Evolutionary conservation across 2,888 invertebrate species (phyloP), one percentile per base, ranked within the genome.

Genomic region (Allolobophora icterica): DNA sequence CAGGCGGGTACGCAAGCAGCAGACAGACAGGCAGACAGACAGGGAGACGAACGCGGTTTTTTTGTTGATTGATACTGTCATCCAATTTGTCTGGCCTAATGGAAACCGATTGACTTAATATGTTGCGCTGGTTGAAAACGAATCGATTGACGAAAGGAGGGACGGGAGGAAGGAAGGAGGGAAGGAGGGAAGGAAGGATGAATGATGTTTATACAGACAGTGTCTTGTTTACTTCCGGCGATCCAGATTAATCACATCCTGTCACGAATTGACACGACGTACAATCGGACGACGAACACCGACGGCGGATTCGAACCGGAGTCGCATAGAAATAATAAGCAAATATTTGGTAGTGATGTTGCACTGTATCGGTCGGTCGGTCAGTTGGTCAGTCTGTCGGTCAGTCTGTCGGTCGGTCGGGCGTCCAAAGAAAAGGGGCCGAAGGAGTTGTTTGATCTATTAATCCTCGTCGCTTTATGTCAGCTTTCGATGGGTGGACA

Each of bases 341-440:
- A 71, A 71, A 71, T 71, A 71, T 71, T 71, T 71, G 71, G n/a
- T n/a, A 71, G 52, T n/a, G 71, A 71, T 71, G n/a, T 71, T n/a
- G 4, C 11, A 71, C 52, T n/a, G 30, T n/a, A 8, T n/a, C 71
- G 6, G 30, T n/a, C 71, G 30, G 17, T 71, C 71, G 71, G 71
- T 71, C 71, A n/a, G 71, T 71, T n/a, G 71, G 71, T 71, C 71
- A n/a, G n/a, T 71, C 71, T 4, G 71, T 71, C 71, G 71, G 71
- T 52, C 24, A 24, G 52, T 5, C 15, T 5, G 24, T 17, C 52
- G 24, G 24, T 17, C 21, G 52, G 52, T 17, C 52, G 52, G 52
- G 5, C 24, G 52, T 52, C 52, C 71, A 71, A 71, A 71, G 71
- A 71, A 71, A n/a, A 71, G 71, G n/a, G 71, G 1, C 17, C 30